These are phyloP conservation scores for Procavia capensis DNA, from an alignment of 2,113 vertebrate species.

Conservation along the genomic window DNA sequence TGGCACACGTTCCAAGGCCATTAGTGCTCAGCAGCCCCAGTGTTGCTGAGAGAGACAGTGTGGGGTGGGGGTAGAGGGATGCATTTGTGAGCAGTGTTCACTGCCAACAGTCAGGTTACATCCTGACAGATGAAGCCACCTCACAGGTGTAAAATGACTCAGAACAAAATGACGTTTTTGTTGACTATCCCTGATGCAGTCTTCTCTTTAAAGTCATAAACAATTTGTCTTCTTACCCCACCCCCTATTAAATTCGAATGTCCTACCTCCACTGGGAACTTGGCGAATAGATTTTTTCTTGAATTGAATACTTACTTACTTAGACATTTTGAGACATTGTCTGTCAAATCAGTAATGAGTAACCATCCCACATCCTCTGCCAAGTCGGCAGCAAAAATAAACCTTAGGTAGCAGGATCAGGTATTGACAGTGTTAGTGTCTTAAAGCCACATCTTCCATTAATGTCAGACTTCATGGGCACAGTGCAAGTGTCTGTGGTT, in stretches of 20 bases:
- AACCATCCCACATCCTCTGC: background rate
- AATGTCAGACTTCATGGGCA: background rate
- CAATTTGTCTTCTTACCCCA: constrained; percentile 39
- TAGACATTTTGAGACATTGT: background rate
- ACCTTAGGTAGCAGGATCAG: background rate
- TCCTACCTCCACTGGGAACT: background rate
- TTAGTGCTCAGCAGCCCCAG: constrained; percentile 46
- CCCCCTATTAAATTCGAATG: background rate
- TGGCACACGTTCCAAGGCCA: constrained; percentile 70
- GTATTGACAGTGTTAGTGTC: background rate
- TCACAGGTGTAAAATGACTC: constrained; percentile 27
- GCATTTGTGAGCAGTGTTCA: constrained; percentile 16
- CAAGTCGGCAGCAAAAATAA: background rate
- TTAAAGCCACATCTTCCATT: background rate
- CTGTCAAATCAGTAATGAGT: constrained; percentile 30
- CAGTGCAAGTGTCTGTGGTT: background rate
- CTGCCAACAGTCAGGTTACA: constrained; percentile 65
- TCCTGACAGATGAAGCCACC: constrained; percentile 54
- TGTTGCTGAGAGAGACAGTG: constrained; percentile 53
- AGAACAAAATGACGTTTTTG: constrained; percentile 38
- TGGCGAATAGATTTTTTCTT: constrained; percentile 48
- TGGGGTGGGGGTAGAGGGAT: background rate
- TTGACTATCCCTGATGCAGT: constrained; percentile 11
- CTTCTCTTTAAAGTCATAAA: background rate
- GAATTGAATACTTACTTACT: constrained; percentile 54